Evolutionary conservation across 2,113 vertebrate species (phyloP), one percentile per base, ranked within the genome.

Genomic region (Azemiops feae): DNA sequence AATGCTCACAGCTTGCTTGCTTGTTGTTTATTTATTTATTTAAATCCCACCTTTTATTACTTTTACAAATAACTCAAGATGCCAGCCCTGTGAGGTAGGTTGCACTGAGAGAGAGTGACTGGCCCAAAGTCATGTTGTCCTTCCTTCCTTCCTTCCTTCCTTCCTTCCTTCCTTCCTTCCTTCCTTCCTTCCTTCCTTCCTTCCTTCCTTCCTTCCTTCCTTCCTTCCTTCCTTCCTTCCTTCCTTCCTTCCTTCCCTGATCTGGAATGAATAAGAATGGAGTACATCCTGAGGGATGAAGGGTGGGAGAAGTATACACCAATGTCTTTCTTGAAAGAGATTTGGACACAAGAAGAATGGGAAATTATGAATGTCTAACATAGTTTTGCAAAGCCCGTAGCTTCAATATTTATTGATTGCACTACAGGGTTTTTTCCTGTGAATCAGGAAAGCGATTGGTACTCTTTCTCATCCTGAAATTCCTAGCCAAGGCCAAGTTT

Each of bases 361-460:
- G n/a, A 10, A 90, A 60, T 53, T 45, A 55, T 25, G 23, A 39
- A 55, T 60, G 23, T 53, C 45, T 47, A 60, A 86, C 43, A 58
- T 10, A 53, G 45, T 53, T 90, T 58, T 90, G 45, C 7, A 50
- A 27, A 12, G 12, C 47, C 64, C 34, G 18, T 34, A 91, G 14
- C 2, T 4, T 94, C 45, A 95, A 34, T 64, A 93, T 34, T 86
- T 34, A 94, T 18, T 55, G 89, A 47, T 39, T 90, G 7, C 64
- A 3, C 0, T 1, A 85, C 88, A 60, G 10, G 2, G 9, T 58
- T 93, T 88, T n/a, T 18, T 54, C 34, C 34, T 16, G 27, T 89
- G 54, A 43, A 30, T 23, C 10, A 88, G 50, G 85, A 90, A n/a
- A 92, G 54, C 0, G 64, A 88, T 69, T 5, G 12, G 5, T 74